Base-by-base conservation (phyloP, 2,888 invertebrate genomes). In the Deilephila elpenor region DNA sequence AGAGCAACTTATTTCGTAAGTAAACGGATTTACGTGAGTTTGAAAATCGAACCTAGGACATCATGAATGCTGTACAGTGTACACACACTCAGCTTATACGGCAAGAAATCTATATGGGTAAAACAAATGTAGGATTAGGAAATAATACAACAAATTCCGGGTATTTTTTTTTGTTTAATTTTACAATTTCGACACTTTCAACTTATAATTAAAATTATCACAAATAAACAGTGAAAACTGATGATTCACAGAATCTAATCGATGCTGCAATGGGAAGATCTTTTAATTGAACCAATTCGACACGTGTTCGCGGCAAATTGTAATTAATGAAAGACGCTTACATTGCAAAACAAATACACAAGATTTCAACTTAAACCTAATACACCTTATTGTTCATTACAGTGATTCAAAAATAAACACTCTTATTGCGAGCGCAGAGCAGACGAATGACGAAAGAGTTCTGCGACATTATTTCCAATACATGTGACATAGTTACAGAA, bases 221-320 rank as follows among this genome's bases (percentile, higher is more conserved):
- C 93, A 93, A 93, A 91, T 89, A 89, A 91, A 93, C 89, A 92
- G 91, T 90, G 90, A 93, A 91, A 93, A 92, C 90, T 81, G 83
- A 90, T 86, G 93, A 94, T 93, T 93, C 94, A 94, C 90, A 93
- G 93, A 93, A 94, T 94, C 93, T 88, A 90, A 88, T 86, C 79
- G 88, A 89, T 78, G 84, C 84, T 81, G 85, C 87, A 89, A 90
- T 84, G 86, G 82, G 82, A 88, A 85, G 82, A 88, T 88, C 84
- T 86, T 83, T 80, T 80, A 25, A 51, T 67, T 67, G 79, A 80
- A 77, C 76, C 73, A 79, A 76, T 75, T 76, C 72, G 71, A 77
- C 76, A 74, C 71, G 17, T 17, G 25, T 59, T 75, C 59, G 74
- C 67, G 73, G 34, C 74, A 61, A 73, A 73, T 73, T 62, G 56